Percentiles rank a stretch among this genome's conserved stretches.
Conservation (phyloP, 2,113 vertebrate species). For the Corythoichthys haematopterus region DNA sequence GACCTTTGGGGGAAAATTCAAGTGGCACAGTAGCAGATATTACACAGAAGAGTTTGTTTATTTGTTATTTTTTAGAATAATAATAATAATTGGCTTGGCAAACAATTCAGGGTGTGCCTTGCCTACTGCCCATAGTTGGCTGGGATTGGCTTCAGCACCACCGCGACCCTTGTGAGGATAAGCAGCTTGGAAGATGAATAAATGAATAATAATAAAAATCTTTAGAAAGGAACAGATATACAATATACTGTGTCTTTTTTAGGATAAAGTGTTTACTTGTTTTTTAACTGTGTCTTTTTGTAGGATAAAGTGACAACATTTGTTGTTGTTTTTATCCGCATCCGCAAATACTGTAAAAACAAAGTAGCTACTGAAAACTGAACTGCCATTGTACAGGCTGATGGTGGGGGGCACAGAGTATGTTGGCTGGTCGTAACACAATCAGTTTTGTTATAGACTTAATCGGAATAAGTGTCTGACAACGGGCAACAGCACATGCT, state of each 20-base stretch:
- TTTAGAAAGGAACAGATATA: no score
- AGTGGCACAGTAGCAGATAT: background rate
- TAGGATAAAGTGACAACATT: no score
- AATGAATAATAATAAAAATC: no score
- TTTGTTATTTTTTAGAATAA: background rate
- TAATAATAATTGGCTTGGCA: background rate
- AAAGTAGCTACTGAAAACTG: background rate
- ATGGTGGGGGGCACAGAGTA: background rate
- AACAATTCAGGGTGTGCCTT: no score
- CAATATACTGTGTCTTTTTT: no score
- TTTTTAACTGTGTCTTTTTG: no score
- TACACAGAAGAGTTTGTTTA: background rate
- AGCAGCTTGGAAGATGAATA: no score
- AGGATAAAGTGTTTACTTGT: no score
- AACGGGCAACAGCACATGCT: background rate
- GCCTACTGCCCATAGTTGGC: no score
- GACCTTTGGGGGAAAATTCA: background rate
- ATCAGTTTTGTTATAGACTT: background rate
- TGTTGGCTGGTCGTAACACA: background rate
- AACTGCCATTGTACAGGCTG: background rate
- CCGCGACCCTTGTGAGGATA: no score
- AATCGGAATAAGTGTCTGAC: background rate
- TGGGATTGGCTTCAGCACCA: no score
- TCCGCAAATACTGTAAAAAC: background rate
- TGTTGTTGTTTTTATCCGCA: no score